Percentiles rank a stretch among this genome's conserved stretches.
phyloP scores from a whole-genome alignment of 2,888 invertebrate genomes.

The Phortica okadai region DNA sequence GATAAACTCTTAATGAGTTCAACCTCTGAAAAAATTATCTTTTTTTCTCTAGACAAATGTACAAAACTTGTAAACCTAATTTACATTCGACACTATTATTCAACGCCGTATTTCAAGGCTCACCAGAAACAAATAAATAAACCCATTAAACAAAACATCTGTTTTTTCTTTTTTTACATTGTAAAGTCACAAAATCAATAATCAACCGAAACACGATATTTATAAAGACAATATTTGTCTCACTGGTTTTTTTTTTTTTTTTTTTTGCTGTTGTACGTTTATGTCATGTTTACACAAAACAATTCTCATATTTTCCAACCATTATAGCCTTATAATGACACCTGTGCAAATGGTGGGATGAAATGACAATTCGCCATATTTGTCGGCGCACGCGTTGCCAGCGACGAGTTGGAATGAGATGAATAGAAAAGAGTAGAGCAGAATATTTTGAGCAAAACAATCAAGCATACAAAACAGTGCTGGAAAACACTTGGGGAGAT shows the following conservation, averaged over 20 bases:
- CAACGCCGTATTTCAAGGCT: background rate
- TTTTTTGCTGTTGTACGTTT: background rate
- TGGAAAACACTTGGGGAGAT: background rate
- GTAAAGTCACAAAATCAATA: slow-evolving; percentile 18
- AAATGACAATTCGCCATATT: slow-evolving; percentile 37
- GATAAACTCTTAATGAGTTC: background rate
- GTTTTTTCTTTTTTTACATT: background rate
- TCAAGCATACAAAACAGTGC: background rate
- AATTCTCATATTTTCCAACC: background rate
- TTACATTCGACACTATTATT: background rate
- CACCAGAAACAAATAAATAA: background rate
- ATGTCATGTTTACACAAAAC: background rate
- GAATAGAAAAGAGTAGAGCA: too few species aligned
- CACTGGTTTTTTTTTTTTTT: background rate
- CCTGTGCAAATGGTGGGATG: slow-evolving; percentile 40
- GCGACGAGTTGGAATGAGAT: background rate
- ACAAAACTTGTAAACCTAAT: background rate
- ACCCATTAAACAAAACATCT: background rate
- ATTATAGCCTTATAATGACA: slow-evolving; percentile 29
- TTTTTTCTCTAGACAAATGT: background rate
- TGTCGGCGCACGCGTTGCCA: background rate
- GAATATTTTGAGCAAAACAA: background rate
- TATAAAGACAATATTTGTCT: background rate
- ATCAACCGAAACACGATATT: background rate
- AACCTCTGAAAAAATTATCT: background rate